Evolutionary conservation across 2,113 vertebrate species (phyloP).

Genomic region (Pelusios castaneus): DNA sequence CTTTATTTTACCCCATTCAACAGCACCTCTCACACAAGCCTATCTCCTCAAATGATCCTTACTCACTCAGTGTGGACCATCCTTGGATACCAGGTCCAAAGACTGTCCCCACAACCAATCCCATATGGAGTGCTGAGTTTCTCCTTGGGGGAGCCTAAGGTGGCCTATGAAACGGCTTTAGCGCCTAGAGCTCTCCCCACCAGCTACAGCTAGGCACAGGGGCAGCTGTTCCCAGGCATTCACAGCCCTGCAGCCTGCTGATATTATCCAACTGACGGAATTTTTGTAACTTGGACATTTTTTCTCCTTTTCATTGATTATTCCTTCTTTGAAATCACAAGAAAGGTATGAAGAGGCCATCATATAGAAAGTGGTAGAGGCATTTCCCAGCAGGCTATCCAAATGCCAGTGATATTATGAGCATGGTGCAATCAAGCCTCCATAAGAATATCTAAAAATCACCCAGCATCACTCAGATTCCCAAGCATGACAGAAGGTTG

Average conservation of each 20-base stretch:
- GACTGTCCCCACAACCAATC: no score
- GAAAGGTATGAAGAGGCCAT: not conserved
- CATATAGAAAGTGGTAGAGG: not conserved
- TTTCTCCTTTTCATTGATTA: not conserved
- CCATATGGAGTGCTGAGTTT: not conserved
- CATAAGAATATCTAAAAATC: not conserved
- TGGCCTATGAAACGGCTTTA: no score
- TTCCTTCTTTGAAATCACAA: not conserved
- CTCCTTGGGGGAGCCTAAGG: no score
- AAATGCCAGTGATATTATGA: accelerated
- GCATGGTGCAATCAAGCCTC: not conserved
- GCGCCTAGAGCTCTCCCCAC: not conserved
- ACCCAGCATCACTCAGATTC: not conserved
- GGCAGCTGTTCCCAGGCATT: not conserved
- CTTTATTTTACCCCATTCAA: not conserved
- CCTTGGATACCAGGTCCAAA: not conserved
- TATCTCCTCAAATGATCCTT: not conserved
- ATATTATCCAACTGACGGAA: not conserved
- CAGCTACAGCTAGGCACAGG: not conserved
- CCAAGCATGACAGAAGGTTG: not conserved
- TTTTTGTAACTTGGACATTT: not conserved
- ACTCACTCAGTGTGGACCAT: not conserved
- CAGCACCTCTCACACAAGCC: not conserved
- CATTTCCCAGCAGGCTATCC: not conserved
- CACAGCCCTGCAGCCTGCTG: not conserved